Conservation (phyloP, 2,113 vertebrate genomes). For the Pollimyrus isidori region DNA sequence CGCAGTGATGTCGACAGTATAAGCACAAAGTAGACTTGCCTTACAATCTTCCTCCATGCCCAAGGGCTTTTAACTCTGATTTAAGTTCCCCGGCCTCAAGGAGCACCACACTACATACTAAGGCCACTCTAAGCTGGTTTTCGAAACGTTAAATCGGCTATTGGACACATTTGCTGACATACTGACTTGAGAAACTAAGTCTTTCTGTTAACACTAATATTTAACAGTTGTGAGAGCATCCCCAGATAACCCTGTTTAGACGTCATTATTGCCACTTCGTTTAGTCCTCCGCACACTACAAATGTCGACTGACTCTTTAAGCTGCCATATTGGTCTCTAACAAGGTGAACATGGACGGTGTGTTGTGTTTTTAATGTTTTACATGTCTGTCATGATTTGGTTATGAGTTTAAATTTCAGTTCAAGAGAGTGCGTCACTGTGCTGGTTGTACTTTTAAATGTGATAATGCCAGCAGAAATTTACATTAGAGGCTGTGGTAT, state of each 20-base stretch:
- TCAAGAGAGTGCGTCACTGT: not conserved
- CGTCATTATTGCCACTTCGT: too few species aligned
- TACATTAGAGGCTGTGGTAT: not conserved
- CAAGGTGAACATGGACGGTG: not conserved
- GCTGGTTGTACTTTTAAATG: not conserved
- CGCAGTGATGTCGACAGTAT: not conserved
- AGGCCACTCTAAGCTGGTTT: constrained; percentile 13
- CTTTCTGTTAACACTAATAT: constrained; percentile 4
- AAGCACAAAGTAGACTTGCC: not conserved
- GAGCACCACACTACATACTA: constrained; percentile 10
- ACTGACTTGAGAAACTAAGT: not conserved
- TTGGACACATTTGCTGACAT: not conserved
- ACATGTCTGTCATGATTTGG: not conserved
- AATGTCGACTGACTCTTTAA: not conserved
- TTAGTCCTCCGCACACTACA: not conserved
- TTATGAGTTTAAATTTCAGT: not conserved
- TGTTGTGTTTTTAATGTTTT: not conserved
- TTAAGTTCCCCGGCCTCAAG: not conserved
- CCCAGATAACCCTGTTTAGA: not conserved
- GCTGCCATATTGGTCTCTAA: not conserved
- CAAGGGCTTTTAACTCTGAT: constrained; percentile 3
- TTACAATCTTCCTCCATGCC: not conserved
- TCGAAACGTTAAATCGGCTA: not conserved
- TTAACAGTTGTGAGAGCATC: not conserved
- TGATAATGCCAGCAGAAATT: not conserved